Evolutionary conservation across 2,113 vertebrate species (phyloP), one percentile per base, ranked within the genome.

Genomic region (Grammomys dolichurus): DNA sequence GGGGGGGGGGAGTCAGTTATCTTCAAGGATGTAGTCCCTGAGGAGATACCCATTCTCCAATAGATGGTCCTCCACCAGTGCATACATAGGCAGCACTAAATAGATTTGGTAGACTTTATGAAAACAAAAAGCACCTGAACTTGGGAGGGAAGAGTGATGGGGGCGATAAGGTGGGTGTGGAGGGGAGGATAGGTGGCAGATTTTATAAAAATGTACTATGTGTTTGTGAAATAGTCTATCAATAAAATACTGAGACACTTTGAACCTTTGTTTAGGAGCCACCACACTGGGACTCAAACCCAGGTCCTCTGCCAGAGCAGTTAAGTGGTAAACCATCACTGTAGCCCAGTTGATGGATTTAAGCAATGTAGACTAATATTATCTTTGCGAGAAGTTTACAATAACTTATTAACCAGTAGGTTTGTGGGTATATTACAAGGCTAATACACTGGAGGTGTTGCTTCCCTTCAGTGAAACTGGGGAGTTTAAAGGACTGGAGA

Each of bases 301-400:
- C 67, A 46, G 40, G n/a, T 36, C 56, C n/a, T 84, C n/a, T 84
- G 56, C 7, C 40, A 43, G 81, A 63, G 58, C 56, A 63, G 22
- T 60, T 16, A 82, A 40, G n/a, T 31, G n/a, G 14, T n/a, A 20
- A 56, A 36, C 51, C 51, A 81, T 81, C 33, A 81, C 58, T 19
- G 7, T 31, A 40, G 40, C 58, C 58, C 81, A n/a, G 11, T 1
- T 63, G 56, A 58, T 82, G 40, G 12, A 40, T 16, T 40, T 60
- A 58, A 60, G 56, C 60, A 56, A 6, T 60, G 12, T n/a, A 90
- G 72, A 20, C 19, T 10, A 17, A 11, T 72, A 80, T 87, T 94
- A 80, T 85, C 80, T 89, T 22, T 77, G 75, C 33, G 81, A 93
- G 24, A 91, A 89, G 65, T 82, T 75, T 40, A 63, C 22, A 78